Evolutionary conservation across 30 jellyfish, hydroid and myxozoan genomes (phyloP), one percentile per base, ranked within the genome.

Genomic region (Aurelia aurita): DNA sequence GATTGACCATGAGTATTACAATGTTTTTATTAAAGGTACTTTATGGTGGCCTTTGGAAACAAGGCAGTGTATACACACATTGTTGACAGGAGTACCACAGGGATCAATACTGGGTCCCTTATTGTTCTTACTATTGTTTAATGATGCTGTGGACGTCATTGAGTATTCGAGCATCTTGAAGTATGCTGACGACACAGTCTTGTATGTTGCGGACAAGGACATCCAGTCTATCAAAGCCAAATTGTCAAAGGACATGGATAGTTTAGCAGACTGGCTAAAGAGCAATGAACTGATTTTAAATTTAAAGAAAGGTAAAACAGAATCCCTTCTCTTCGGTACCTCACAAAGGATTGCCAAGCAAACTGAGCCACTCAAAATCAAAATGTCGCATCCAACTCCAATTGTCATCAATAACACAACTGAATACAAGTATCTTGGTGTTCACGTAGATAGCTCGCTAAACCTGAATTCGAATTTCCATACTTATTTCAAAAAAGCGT

Each of bases 261-360:
- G 74, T 22, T 63, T 80, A 63, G 91, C 91, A 65, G 84, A 80
- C 82, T 79, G 90, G 90, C 72, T 59, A n/a, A n/a, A n/a, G n/a
- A n/a, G n/a, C n/a, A n/a, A n/a, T n/a, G n/a, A n/a, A n/a, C n/a
- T n/a, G n/a, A n/a, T n/a, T n/a, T n/a, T n/a, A n/a, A n/a, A n/a
- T n/a, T n/a, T n/a, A n/a, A n/a, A n/a, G n/a, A n/a, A n/a, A n/a
- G n/a, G n/a, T n/a, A n/a, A n/a, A n/a, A n/a, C n/a, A n/a, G n/a
- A n/a, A n/a, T n/a, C n/a, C n/a, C n/a, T n/a, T n/a, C n/a, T n/a
- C n/a, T n/a, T n/a, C n/a, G n/a, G n/a, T n/a, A n/a, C n/a, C n/a
- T n/a, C n/a, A n/a, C n/a, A n/a, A n/a, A n/a, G n/a, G n/a, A n/a
- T n/a, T n/a, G n/a, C n/a, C n/a, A n/a, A 79, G 22, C 31, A 51